These are phyloP conservation scores for Centroberyx gerrardi DNA, from an alignment of 2,797 vertebrate species.

Conservation along the genomic window DNA sequence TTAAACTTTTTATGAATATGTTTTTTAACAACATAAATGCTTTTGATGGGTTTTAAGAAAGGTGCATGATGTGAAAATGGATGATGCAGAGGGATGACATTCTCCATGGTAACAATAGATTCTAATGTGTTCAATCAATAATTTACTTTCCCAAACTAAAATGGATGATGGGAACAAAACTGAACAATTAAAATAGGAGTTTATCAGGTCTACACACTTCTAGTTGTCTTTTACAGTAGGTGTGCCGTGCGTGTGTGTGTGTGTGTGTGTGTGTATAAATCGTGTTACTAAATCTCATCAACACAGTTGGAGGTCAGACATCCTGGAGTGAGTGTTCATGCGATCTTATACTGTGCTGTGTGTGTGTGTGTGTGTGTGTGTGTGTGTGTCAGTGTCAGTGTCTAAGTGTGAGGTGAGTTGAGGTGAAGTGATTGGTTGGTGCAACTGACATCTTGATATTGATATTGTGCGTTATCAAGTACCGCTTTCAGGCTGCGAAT, in stretches of 20 bases:
- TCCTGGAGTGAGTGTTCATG: slow-evolving; percentile 24
- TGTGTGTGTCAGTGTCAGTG: background rate
- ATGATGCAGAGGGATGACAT: too few relatives aligned
- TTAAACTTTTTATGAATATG: too few relatives aligned
- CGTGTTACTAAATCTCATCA: slow-evolving; percentile 56
- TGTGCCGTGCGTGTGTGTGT: background rate
- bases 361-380: background rate
- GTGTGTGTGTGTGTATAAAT: background rate
- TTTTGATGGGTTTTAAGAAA: background rate
- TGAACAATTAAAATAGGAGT: too few relatives aligned
- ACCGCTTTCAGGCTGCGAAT: background rate
- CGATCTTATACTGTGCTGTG: background rate
- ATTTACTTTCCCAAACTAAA: background rate
- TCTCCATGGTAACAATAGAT: too few relatives aligned
- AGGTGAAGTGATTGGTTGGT: too few relatives aligned
- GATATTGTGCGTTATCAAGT: too few relatives aligned
- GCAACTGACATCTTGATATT: too few relatives aligned
- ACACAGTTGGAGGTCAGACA: slow-evolving; percentile 45
- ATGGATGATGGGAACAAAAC: background rate
- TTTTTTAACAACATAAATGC: too few relatives aligned
- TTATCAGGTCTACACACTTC: too few relatives aligned
- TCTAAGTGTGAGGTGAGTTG: background rate
- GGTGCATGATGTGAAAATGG: background rate
- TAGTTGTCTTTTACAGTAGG: background rate
- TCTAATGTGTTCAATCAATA: too few relatives aligned